These are phyloP conservation scores for Pammene aurita DNA, from an alignment of 2,888 invertebrate genomes.

Conservation along the genomic window DNA sequence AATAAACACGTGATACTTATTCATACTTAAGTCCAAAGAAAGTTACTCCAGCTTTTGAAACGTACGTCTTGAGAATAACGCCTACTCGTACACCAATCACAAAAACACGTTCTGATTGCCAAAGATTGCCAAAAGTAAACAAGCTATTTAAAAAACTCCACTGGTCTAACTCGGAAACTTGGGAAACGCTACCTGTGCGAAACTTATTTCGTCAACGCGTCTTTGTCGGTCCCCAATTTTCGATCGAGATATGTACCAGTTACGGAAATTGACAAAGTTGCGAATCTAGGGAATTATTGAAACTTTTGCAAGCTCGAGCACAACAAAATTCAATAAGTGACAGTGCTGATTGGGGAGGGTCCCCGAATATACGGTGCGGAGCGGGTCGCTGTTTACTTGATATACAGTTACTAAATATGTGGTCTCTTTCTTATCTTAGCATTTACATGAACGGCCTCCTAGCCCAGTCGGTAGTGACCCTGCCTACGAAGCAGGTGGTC, in stretches of 20 bases:
- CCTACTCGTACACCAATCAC: too few species aligned
- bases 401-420: too few species aligned
- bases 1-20: too few species aligned
- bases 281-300: slow-evolving; percentile 76
- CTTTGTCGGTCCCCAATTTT: slow-evolving; percentile 49
- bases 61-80: too few species aligned
- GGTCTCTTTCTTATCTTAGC: too few species aligned
- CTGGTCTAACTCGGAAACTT: slow-evolving; percentile 26
- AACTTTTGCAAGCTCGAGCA: slow-evolving; percentile 77
- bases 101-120: too few species aligned
- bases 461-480: too few species aligned
- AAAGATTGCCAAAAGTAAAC: slow-evolving; percentile 15
- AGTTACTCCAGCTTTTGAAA: too few species aligned
- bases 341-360: slow-evolving; percentile 72
- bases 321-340: slow-evolving; percentile 83
- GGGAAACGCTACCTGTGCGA: slow-evolving; percentile 18
- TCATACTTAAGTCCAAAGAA: too few species aligned
- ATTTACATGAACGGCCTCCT: too few species aligned
- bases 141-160: slow-evolving; percentile 34
- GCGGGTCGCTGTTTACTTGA: not conserved
- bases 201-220: slow-evolving; percentile 35
- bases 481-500: too few species aligned
- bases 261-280: slow-evolving; percentile 82
- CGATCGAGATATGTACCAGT: slow-evolving; percentile 69
- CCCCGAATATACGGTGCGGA: not conserved